phyloP scores from a whole-genome alignment of 2,797 vertebrate species.

The Semotilus atromaculatus region DNA sequence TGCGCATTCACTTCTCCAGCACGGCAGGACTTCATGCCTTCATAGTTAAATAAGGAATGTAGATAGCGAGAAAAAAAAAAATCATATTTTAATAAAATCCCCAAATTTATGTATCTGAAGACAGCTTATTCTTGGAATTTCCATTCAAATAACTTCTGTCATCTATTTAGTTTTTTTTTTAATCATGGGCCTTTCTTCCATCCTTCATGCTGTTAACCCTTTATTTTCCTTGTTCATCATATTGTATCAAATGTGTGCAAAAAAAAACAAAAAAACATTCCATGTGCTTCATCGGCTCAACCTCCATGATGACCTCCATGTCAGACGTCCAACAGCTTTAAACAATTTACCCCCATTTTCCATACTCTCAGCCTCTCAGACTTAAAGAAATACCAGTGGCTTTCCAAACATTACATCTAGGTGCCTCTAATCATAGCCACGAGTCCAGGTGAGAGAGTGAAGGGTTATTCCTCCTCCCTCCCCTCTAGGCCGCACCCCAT shows the following conservation, averaged over 20 bases:
- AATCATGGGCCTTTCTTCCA: conserved; percentile 62
- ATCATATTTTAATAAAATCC: conserved; percentile 75
- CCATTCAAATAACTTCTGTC: conserved; percentile 67
- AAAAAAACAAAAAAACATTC: background rate
- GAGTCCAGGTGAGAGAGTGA: conserved; percentile 73
- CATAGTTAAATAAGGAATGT: conserved; percentile 68
- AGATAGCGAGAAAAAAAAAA: conserved; percentile 65
- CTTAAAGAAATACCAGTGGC: conserved; percentile 73
- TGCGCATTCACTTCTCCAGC: conserved; percentile 49
- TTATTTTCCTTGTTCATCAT: background rate
- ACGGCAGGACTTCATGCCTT: conserved; percentile 53
- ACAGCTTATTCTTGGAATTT: conserved; percentile 73
- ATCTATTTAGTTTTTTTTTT: conserved; percentile 60
- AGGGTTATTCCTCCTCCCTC: conserved; percentile 68
- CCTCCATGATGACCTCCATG: background rate
- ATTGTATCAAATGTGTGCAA: background rate
- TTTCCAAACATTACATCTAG: conserved; percentile 65
- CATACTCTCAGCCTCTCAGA: conserved; percentile 48
- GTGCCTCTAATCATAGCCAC: conserved; percentile 63
- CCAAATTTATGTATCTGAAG: conserved; percentile 76
- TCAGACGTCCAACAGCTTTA: conserved; percentile 45
- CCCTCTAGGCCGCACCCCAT: conserved; percentile 55
- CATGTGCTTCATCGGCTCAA: conserved; percentile 1
- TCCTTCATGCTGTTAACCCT: conserved; percentile 59
- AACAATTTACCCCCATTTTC: conserved; percentile 43